These are phyloP conservation scores for Pammene fasciana DNA, from an alignment of 2,888 invertebrate genomes.

Conservation along the genomic window DNA sequence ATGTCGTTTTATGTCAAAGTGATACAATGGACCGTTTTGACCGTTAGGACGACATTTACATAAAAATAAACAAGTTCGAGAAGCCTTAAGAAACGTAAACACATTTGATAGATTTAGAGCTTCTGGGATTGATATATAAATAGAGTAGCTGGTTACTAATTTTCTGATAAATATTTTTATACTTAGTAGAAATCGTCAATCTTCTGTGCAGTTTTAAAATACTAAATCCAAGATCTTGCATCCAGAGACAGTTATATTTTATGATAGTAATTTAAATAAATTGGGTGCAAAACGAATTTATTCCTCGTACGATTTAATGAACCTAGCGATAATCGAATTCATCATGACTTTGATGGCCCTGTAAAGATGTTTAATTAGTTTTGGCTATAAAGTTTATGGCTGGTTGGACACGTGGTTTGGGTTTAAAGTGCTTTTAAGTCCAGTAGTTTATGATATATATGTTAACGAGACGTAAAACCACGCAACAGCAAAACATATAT, in stretches of 20 bases:
- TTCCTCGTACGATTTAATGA: neutral
- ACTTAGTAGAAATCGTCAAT: neutral
- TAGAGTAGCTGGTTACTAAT: conserved; percentile 3
- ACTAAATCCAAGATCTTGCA: neutral
- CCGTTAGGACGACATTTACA: conserved; percentile 63
- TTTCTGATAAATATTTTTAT: too few species aligned
- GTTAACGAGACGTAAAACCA: too few species aligned
- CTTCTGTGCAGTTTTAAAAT: neutral
- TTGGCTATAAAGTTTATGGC: conserved; percentile 16
- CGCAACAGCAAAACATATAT: too few species aligned
- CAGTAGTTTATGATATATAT: too few species aligned
- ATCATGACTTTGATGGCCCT: conserved; percentile 13
- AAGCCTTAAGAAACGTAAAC: too few species aligned
- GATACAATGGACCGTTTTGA: conserved; percentile 51
- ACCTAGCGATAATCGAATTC: conserved; percentile 2
- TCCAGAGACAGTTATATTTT: too few species aligned
- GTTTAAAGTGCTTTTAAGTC: neutral
- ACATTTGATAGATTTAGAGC: too few species aligned
- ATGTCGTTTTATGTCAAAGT: conserved; percentile 52
- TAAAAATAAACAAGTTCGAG: conserved; percentile 45
- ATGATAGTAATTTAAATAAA: neutral
- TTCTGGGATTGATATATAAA: conserved; percentile 12
- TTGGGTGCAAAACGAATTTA: neutral
- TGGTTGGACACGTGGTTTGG: neutral
- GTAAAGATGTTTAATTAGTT: conserved; percentile 21